Conservation (phyloP, 2,113 vertebrate species). For the Corythornis madagascariensis region DNA sequence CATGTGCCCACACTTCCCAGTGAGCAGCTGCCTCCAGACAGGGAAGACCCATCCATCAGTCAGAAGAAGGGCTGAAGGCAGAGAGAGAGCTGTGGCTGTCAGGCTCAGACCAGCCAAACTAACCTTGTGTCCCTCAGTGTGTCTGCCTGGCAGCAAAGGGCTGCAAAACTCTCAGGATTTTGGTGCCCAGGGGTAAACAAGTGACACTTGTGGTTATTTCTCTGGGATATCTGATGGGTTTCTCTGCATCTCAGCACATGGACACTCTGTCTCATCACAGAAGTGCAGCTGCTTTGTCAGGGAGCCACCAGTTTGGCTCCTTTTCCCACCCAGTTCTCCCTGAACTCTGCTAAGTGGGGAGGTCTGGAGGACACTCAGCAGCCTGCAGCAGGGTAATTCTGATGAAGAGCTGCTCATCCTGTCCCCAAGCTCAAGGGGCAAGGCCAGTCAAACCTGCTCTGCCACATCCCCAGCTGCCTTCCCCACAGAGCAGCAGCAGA, state of each 20-base stretch:
- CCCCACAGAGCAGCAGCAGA: neutral
- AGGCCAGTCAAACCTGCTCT: neutral
- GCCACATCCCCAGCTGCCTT: neutral
- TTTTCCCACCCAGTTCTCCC: no score
- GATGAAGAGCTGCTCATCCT: neutral
- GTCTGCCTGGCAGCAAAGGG: neutral
- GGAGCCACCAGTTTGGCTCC: rapidly evolving
- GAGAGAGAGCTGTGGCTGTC: neutral
- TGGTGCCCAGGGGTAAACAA: constrained; percentile 9
- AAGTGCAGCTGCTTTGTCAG: neutral
- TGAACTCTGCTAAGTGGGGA: neutral
- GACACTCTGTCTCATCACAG: neutral
- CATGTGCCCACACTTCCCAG: neutral
- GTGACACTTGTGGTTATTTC: neutral
- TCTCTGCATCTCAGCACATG: constrained; percentile 14
- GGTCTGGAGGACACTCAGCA: neutral
- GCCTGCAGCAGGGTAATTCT: neutral
- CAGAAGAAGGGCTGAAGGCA: neutral
- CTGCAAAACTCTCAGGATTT: neutral
- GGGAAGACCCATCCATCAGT: neutral
- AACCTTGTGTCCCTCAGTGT: neutral
- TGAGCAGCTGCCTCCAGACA: neutral
- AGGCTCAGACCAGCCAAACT: neutral
- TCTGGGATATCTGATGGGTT: constrained; percentile 18
- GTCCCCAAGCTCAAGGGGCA: neutral